These are phyloP conservation scores for Harpegnathos saltator DNA, from an alignment of 1,140 invertebrate species.

Conservation along the genomic window DNA sequence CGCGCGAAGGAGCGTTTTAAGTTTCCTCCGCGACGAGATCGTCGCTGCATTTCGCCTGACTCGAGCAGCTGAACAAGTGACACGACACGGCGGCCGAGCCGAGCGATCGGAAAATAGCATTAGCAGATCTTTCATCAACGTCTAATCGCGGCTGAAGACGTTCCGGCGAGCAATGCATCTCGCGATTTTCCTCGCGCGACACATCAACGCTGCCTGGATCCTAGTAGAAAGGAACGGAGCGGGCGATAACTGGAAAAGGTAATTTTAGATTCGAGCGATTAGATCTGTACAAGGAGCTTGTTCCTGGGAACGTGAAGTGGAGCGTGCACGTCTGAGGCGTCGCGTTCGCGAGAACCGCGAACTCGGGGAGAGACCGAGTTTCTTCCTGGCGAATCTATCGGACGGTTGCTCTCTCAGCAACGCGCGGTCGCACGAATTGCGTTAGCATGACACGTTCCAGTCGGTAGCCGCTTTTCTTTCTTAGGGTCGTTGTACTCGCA, in stretches of 20 bases:
- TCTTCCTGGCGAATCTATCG: background rate
- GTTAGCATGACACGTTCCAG: constrained; percentile 1
- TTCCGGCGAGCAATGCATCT: background rate
- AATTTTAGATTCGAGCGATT: background rate
- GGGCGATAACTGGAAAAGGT: too few relatives aligned
- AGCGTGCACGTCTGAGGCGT: background rate
- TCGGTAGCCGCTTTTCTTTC: constrained; percentile 49
- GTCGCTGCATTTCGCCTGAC: background rate
- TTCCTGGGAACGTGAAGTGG: background rate
- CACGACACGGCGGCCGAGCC: background rate
- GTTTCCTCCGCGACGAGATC: background rate
- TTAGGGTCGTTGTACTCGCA: constrained; percentile 78
- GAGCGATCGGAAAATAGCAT: constrained; percentile 34
- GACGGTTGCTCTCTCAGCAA: background rate
- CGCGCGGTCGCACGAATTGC: background rate
- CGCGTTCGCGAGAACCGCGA: background rate
- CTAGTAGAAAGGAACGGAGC: too few relatives aligned
- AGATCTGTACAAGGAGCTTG: constrained; percentile 9
- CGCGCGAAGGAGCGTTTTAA: background rate
- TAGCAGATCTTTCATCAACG: constrained; percentile 25
- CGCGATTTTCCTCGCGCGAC: too few relatives aligned
- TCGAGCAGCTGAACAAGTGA: constrained; percentile 14
- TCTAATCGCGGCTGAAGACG: background rate
- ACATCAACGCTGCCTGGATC: too few relatives aligned
- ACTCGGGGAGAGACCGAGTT: too few relatives aligned